Evolutionary conservation across 2,113 vertebrate species (phyloP).

Genomic region (Herpetotheres cachinnans): DNA sequence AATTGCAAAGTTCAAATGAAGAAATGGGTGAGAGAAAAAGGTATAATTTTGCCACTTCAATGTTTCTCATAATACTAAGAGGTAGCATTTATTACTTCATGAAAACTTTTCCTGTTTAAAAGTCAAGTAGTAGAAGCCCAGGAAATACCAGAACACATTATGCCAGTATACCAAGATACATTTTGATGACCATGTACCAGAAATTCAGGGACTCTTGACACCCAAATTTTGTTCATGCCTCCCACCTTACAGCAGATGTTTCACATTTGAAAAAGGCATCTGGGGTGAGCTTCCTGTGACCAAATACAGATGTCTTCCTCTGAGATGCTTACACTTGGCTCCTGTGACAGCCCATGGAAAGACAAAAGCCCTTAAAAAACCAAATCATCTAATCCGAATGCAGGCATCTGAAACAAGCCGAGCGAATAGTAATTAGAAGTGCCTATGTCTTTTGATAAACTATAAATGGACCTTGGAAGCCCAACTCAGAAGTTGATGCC

Average conservation of each 20-base stretch:
- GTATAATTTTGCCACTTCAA: neutral
- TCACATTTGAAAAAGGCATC: neutral
- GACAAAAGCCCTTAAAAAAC: neutral
- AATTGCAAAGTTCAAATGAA: slow-evolving; percentile 24
- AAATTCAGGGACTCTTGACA: neutral
- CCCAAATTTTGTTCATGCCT: neutral
- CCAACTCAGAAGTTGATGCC: neutral
- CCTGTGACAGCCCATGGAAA: neutral
- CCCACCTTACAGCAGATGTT: neutral
- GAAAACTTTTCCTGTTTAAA: neutral
- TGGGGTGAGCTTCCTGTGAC: neutral
- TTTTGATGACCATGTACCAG: neutral
- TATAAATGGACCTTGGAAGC: neutral
- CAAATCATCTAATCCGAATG: neutral
- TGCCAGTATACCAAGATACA: neutral
- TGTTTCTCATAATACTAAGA: neutral
- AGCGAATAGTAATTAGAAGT: neutral
- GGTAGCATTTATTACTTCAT: neutral
- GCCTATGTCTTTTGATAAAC: neutral
- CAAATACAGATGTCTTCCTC: neutral
- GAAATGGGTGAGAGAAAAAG: neutral
- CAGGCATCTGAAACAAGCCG: neutral
- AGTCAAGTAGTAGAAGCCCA: neutral
- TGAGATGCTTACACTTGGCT: neutral
- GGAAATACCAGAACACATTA: neutral